Percentiles rank a stretch among this genome's conserved stretches.
Conservation (phyloP, 1,140 invertebrate species). For the Drosophila ohnishii region DNA sequence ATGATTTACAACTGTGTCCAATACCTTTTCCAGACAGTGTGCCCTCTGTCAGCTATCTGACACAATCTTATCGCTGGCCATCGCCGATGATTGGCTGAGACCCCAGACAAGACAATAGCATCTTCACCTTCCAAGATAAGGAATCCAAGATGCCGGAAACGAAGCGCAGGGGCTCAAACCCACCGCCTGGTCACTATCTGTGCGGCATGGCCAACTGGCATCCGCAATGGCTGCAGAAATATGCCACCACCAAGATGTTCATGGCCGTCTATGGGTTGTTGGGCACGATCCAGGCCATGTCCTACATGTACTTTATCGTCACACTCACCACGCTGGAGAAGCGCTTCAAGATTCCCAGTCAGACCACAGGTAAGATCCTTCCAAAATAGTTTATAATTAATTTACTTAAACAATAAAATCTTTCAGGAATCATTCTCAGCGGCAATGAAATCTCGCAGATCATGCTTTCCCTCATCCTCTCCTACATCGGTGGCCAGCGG, state of each 20-base stretch:
- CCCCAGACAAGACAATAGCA: slow-evolving; percentile 36
- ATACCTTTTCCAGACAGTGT: slow-evolving; percentile 9
- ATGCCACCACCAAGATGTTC: slow-evolving; percentile 86
- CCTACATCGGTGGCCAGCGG: slow-evolving; percentile 86
- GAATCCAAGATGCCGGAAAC: slow-evolving; percentile 51
- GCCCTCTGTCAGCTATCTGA: background rate
- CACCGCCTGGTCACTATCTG: slow-evolving; percentile 52
- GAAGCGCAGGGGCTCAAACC: slow-evolving; percentile 38
- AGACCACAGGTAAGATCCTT: slow-evolving; percentile 86
- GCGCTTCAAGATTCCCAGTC: slow-evolving; percentile 88
- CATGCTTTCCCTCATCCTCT: slow-evolving; percentile 85
- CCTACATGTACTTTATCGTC: slow-evolving; percentile 88
- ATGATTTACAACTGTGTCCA: slow-evolving; percentile 1
- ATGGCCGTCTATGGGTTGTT: slow-evolving; percentile 87
- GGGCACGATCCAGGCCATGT: slow-evolving; percentile 88
- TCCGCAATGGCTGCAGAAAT: slow-evolving; percentile 86
- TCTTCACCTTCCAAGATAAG: slow-evolving; percentile 7
- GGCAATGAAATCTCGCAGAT: slow-evolving; percentile 90
- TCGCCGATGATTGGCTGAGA: slow-evolving; percentile 13
- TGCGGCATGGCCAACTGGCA: slow-evolving; percentile 86
- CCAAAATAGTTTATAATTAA: background rate
- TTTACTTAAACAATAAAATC: background rate
- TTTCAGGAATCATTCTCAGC: slow-evolving; percentile 87
- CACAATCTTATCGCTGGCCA: slow-evolving; percentile 43
- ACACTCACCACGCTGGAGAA: slow-evolving; percentile 89